These are phyloP conservation scores for Hemicentrotus pulcherrimus DNA, from an alignment of 35 echinoderm and acorn worm species.

Conservation along the genomic window DNA sequence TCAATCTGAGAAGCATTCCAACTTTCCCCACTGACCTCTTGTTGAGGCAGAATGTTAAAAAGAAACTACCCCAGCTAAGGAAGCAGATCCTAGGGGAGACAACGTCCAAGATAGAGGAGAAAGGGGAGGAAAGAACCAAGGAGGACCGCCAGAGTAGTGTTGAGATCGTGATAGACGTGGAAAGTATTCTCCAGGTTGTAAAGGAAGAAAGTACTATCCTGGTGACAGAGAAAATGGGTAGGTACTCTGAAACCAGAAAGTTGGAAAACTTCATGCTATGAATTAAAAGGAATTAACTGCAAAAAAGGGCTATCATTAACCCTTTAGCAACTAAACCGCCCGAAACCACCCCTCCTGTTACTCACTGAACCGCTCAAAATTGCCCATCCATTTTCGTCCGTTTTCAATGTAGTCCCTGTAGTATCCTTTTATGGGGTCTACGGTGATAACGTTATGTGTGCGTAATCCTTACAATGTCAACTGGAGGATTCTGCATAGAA, in stretches of 20 bases:
- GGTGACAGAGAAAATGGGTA: not conserved
- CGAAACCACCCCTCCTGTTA: too few relatives aligned
- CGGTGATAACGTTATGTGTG: too few relatives aligned
- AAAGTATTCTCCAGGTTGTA: not conserved
- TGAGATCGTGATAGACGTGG: not conserved
- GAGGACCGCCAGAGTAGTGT: not conserved
- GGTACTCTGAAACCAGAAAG: not conserved
- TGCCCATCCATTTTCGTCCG: too few relatives aligned
- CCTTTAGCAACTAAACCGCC: too few relatives aligned
- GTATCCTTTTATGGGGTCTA: too few relatives aligned
- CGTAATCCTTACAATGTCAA: too few relatives aligned
- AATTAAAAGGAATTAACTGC: not conserved
- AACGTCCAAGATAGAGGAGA: not conserved
- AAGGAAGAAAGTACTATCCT: not conserved
- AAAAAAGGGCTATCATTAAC: too few relatives aligned
- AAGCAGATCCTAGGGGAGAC: constrained; percentile 8
- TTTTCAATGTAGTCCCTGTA: too few relatives aligned
- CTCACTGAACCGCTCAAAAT: too few relatives aligned
- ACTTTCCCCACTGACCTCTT: constrained; percentile 68
- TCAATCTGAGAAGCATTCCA: constrained; percentile 64
- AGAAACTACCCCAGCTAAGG: not conserved
- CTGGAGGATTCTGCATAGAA: too few relatives aligned
- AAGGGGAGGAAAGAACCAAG: not conserved
- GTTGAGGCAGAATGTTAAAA: constrained; percentile 43
- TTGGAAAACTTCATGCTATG: not conserved